phyloP scores from a whole-genome alignment of 2,113 vertebrate species.

The Bombycilla garrulus region DNA sequence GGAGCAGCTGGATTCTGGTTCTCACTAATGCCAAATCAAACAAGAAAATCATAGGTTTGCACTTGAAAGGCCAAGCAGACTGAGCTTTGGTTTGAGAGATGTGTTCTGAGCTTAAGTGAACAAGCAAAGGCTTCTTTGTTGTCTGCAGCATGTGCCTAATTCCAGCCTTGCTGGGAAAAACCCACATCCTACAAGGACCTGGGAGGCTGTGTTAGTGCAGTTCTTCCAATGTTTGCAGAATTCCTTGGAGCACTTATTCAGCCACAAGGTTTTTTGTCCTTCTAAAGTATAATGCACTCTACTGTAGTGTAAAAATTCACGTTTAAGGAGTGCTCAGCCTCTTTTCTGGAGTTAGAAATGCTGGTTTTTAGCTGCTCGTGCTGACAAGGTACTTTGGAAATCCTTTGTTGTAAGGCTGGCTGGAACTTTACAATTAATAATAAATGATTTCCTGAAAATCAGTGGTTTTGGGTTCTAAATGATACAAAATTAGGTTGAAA shows the following conservation, averaged over 20 bases:
- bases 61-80: conserved; percentile 5
- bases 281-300: neutral
- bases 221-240: neutral
- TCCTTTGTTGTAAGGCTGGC: neutral
- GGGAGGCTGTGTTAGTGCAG: neutral
- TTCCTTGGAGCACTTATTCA: neutral
- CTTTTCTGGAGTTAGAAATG: neutral
- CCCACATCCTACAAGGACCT: neutral
- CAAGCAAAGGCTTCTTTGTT: conserved; percentile 52
- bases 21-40: conserved; percentile 38
- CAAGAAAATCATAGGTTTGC: conserved; percentile 15
- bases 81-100: conserved; percentile 14
- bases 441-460: neutral
- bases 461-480: neutral
- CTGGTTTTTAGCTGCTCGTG: neutral
- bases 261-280: neutral
- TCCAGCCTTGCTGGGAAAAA: conserved; percentile 36
- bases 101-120: conserved; percentile 24
- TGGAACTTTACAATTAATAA: neutral
- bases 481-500: neutral
- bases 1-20: conserved; percentile 12
- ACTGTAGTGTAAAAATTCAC: neutral
- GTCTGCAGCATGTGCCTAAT: conserved; percentile 12
- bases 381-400: neutral
- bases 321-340: neutral